Evolutionary conservation across 2,888 invertebrate species (phyloP), one percentile per base, ranked within the genome.

Genomic region (Caenorhabditis zanzibari): DNA sequence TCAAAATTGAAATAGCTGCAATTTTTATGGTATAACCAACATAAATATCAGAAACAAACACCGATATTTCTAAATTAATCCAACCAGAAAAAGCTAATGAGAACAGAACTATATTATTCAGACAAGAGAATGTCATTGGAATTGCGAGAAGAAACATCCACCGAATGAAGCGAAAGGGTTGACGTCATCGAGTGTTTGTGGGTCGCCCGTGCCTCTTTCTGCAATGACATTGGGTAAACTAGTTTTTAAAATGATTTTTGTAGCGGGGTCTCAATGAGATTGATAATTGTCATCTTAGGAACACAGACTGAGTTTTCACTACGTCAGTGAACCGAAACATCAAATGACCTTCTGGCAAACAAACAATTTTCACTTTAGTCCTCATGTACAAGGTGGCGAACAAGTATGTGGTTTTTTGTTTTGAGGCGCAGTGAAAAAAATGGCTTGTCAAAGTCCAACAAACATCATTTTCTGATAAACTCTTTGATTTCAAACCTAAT

Each of bases 121-220:
- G 47, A 79, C 54, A 35, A 58, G 54, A 22, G 38, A 32, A 59
- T 49, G 52, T 64, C 79, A 71, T 35, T 71, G 79, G 77, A 69
- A 63, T 80, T 77, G 69, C 68, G 77, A 71, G 69, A 71, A 71
- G 77, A 77, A 77, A 77, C 73, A 75, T 81, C 74, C 81, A 81
- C 68, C 63, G 63, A 72, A 66, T 64, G 71, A 80, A 72, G 64
- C 71, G 71, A 71, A 77, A 77, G 71, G 77, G 77, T 61, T 77
- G 77, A 77, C 69, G 77, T 52, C 74, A 80, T 80, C 80, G 75
- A 80, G 79, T 74, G 74, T 59, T 64, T 80, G 79, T 68, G 52
- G 38, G 69, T 69, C 69, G 76, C 83, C 83, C 79, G 83, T 83
- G 59, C 79, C 83, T 83, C 77, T 80, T 75, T 75, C 83, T 83